Percentiles rank a stretch among this genome's conserved stretches.
These are phyloP conservation scores for Archips xylosteana DNA, from an alignment of 2,888 invertebrate species.

Conservation along the genomic window DNA sequence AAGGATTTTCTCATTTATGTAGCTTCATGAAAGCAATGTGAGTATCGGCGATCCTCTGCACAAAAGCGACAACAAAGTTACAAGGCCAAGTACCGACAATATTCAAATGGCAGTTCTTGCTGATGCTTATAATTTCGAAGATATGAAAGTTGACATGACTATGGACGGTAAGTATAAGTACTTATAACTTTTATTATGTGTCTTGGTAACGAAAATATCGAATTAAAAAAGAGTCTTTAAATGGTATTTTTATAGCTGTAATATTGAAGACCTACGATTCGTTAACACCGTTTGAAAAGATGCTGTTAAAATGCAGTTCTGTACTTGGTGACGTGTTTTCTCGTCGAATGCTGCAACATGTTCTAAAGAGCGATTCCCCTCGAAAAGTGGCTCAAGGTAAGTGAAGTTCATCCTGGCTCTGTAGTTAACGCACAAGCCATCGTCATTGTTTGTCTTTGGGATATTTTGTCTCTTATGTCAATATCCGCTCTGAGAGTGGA, in stretches of 20 bases:
- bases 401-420: not conserved
- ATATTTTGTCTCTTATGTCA: too few relatives aligned
- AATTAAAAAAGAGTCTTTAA: not conserved
- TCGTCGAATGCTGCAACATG: constrained; percentile 84
- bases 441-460: too few relatives aligned
- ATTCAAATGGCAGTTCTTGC: constrained; percentile 80
- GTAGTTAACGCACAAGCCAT: too few relatives aligned
- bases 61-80: not conserved
- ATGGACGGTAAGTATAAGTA: constrained; percentile 68
- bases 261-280: constrained; percentile 88
- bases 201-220: too few relatives aligned
- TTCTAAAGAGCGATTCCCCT: constrained; percentile 78
- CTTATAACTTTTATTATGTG: too few relatives aligned
- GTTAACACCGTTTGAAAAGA: constrained; percentile 87
- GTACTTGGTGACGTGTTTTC: constrained; percentile 88
- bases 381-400: constrained; percentile 83
- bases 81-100: constrained; percentile 42
- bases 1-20: not conserved
- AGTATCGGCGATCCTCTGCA: not conserved
- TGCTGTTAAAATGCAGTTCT: constrained; percentile 87
- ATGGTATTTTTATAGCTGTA: constrained; percentile 73
- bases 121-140: constrained; percentile 76
- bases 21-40: not conserved
- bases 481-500: too few relatives aligned
- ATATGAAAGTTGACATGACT: constrained; percentile 81